Percentiles rank a stretch among this genome's conserved stretches.
These are phyloP conservation scores for Crocallis elinguaria DNA, from an alignment of 2,888 invertebrate species.

Conservation along the genomic window DNA sequence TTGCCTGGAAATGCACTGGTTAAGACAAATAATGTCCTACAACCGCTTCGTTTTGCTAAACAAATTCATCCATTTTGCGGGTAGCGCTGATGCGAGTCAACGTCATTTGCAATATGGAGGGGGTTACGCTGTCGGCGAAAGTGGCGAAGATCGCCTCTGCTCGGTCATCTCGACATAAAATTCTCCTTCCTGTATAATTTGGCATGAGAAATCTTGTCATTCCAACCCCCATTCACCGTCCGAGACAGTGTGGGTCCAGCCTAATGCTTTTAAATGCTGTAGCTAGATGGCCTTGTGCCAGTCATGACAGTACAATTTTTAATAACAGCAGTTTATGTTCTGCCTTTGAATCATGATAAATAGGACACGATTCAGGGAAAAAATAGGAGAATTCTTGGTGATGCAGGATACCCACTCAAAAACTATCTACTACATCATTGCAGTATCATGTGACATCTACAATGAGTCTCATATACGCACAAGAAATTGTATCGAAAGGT, in stretches of 20 bases:
- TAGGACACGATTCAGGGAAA: neutral
- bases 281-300: neutral
- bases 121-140: conserved; percentile 23
- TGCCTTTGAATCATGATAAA: neutral
- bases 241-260: neutral
- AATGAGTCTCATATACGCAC: neutral
- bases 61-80: conserved; percentile 29
- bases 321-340: neutral
- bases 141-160: conserved; percentile 15
- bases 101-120: conserved; percentile 1
- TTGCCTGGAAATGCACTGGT: conserved; percentile 27
- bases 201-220: conserved; percentile 12
- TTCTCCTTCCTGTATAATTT: conserved; percentile 11
- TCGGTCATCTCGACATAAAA: neutral
- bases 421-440: neutral
- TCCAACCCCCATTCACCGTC: neutral
- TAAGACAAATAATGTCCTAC: conserved; percentile 28
- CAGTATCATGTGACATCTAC: neutral
- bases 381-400: neutral
- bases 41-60: conserved; percentile 33
- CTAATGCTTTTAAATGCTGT: neutral
- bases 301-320: conserved; percentile 1
- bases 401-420: neutral
- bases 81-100: neutral
- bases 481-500: neutral